Conservation (phyloP, 2,113 vertebrate species). For the Mastomys natalensis region DNA sequence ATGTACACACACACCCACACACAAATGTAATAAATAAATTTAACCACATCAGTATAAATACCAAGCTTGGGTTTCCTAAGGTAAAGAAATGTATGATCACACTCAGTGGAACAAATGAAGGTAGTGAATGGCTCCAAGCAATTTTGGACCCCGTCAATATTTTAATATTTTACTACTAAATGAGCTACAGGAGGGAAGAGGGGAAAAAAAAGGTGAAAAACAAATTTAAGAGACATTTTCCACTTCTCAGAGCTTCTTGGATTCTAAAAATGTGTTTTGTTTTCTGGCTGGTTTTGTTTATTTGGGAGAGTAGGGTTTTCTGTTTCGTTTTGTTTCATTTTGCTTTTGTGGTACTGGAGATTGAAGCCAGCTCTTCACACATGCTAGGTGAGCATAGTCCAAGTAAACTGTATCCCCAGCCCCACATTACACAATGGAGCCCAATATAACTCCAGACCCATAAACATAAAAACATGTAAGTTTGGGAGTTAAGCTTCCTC, state of each 20-base stretch:
- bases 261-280: background rate
- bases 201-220: background rate
- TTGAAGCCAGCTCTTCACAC: background rate
- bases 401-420: background rate
- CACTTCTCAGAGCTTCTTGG: background rate
- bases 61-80: background rate
- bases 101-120: conserved; percentile 34
- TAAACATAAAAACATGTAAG: conserved; percentile 1
- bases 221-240: background rate
- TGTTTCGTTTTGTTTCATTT: background rate
- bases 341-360: background rate
- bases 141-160: conserved; percentile 13
- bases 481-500: background rate
- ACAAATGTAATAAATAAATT: background rate
- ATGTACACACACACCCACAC: background rate
- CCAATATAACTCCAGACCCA: background rate
- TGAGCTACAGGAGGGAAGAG: background rate
- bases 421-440: background rate
- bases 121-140: background rate
- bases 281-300: background rate
- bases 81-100: background rate
- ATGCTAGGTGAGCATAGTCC: background rate
- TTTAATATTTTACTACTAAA: background rate
- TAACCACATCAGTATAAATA: background rate
- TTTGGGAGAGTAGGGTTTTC: background rate